phyloP scores from a whole-genome alignment of 1,140 invertebrate genomes.

The Coelopa frigida region DNA sequence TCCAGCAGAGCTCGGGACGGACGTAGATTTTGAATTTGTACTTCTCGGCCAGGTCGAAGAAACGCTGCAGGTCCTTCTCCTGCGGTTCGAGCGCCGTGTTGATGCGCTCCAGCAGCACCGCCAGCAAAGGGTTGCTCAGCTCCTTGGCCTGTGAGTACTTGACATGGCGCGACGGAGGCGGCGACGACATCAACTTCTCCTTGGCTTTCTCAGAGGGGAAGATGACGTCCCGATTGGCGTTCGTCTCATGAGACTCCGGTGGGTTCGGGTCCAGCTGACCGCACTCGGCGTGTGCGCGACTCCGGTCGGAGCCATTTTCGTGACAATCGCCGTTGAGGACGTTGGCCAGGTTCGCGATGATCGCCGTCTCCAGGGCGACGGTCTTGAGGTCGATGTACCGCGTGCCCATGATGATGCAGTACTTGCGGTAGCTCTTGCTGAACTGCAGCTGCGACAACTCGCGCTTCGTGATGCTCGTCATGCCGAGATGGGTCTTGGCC shows the following conservation, averaged over 20 bases:
- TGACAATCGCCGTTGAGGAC: conserved; percentile 7
- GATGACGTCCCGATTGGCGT: too few species aligned
- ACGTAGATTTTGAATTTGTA: conserved; percentile 6
- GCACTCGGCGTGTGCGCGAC: too few species aligned
- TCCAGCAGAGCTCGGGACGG: conserved; percentile 9
- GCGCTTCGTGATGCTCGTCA: conserved; percentile 7
- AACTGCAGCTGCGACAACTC: conserved; percentile 15
- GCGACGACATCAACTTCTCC: too few species aligned
- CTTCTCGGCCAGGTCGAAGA: conserved; percentile 7
- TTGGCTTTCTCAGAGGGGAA: too few species aligned
- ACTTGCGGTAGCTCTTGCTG: conserved; percentile 20
- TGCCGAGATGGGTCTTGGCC: conserved; percentile 14
- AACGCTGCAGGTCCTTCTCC: conserved; percentile 1
- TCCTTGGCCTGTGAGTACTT: too few species aligned
- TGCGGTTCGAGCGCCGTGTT: conserved; percentile 6
- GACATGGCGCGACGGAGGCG: too few species aligned
- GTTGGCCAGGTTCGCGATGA: conserved; percentile 10
- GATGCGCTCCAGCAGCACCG: conserved; percentile 4
- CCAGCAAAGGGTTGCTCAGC: too few species aligned
- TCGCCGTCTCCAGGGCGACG: conserved; percentile 5
- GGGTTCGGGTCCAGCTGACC: too few species aligned
- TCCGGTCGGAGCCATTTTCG: too few species aligned
- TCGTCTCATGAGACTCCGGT: too few species aligned
- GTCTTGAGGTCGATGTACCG: conserved; percentile 13
- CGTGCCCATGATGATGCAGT: conserved; percentile 15